Base-by-base conservation (phyloP, 2,888 invertebrate genomes). In the Nemoura dubitans region DNA sequence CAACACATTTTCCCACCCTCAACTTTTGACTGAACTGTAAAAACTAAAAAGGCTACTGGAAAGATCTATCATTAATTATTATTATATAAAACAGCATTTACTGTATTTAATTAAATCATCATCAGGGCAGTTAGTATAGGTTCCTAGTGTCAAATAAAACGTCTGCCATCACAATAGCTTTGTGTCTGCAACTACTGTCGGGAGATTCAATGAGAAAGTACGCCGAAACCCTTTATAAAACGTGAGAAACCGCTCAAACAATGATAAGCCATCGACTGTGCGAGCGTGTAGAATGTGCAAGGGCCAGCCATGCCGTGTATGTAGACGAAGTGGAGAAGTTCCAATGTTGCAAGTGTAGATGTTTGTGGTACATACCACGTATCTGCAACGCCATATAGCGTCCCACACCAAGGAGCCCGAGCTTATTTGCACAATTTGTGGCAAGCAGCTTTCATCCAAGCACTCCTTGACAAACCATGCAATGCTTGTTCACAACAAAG, bases 341-440 rank as follows among this genome's bases (percentile, higher is more conserved):
- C 6, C 3, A 59, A 21, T 59, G 59, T 21, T 59, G 59, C 59
- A 59, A 59, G 21, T 59, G 59, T 14, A 59, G 21, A 59, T 7
- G 59, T 14, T 59, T 2, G 59, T 59, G 14, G 2, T 14, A 1
- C 16, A 59, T 21, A 1, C 16, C 10, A 59, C 3, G 14, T 59
- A 59, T 59, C 21, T 59, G 59, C 59, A 59, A 10, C 59, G 59
- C 21, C 59, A 59, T 21, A 21, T 21, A 21, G 59, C 59, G 6
- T 7, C 59, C 14, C 59, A 59, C 21, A 14, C 59, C 1, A 59
- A 59, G 21, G 16, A 1, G 21, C 59, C 3, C 10, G 21, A 59
- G 21, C 21, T 21, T 21, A 14, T 59, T 21, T 59, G 59, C 21
- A 14, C 21, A 7, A 21, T 83, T 14, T 87, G 87, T 81, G 87